A percentile compares a stretch with the other conserved stretches of the same genome.
These are phyloP conservation scores for Miltochrista miniata DNA, from an alignment of 2,888 invertebrate species.

Conservation along the genomic window DNA sequence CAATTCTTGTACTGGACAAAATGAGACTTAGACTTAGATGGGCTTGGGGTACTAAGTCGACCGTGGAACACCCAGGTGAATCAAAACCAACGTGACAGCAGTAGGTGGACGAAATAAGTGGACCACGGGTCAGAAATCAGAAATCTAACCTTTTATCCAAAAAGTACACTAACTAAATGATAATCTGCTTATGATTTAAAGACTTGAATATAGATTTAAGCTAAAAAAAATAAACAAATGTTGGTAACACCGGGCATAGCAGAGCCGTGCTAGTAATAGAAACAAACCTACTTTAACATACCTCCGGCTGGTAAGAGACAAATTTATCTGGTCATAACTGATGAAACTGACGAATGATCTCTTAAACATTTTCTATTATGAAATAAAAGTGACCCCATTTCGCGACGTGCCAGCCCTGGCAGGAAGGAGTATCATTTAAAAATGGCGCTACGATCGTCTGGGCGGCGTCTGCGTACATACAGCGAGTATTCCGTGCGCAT, in stretches of 20 bases:
- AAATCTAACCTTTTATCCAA: too few species aligned
- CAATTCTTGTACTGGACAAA: too few species aligned
- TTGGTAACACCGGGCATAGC: background rate
- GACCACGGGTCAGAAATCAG: too few species aligned
- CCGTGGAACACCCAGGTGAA: too few species aligned
- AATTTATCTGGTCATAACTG: slow-evolving; percentile 18
- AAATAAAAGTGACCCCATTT: slow-evolving; percentile 30
- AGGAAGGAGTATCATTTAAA: slow-evolving; percentile 60
- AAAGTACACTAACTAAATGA: too few species aligned
- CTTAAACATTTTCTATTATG: slow-evolving; percentile 16
- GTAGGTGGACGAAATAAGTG: too few species aligned
- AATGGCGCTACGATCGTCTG: slow-evolving; percentile 71
- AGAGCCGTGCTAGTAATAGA: background rate
- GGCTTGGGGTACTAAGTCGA: too few species aligned
- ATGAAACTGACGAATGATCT: slow-evolving; percentile 13
- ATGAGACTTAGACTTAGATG: too few species aligned
- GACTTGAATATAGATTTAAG: too few species aligned
- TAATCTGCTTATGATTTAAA: too few species aligned
- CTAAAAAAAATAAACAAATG: too few species aligned
- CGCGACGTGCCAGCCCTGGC: slow-evolving; percentile 50
- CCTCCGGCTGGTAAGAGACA: background rate
- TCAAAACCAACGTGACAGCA: too few species aligned
- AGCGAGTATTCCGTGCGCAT: slow-evolving; percentile 63
- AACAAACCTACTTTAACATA: background rate
- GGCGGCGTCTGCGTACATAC: slow-evolving; percentile 67